Evolutionary conservation across 2,113 vertebrate genomes (phyloP).

Genomic region (Vulpes lagopus): DNA sequence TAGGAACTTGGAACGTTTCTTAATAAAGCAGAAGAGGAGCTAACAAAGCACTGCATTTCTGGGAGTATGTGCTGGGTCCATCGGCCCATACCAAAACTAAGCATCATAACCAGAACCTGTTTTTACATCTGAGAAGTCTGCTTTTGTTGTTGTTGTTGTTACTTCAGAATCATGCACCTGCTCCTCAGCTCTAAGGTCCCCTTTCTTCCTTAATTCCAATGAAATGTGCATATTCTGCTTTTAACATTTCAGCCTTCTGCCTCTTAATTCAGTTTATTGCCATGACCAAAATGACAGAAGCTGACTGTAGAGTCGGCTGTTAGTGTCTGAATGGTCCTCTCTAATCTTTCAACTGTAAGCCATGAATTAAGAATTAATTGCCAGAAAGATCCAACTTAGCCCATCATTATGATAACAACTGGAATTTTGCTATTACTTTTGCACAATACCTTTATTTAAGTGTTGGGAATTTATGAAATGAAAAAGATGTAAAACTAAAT

Average conservation of each 20-base stretch:
- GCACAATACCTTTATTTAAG: not conserved
- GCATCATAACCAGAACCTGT: not conserved
- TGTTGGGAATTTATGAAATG: conserved; percentile 4
- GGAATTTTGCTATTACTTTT: not conserved
- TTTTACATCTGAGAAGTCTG: not conserved
- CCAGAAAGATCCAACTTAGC: not conserved
- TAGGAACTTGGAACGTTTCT: conserved; percentile 89
- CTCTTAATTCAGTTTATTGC: not conserved
- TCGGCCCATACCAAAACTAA: fast-evolving
- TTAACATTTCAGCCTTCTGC: not conserved
- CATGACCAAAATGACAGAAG: not conserved
- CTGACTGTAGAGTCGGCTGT: not conserved
- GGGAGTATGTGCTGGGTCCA: too few species aligned
- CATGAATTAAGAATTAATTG: not conserved
- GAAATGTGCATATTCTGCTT: not conserved
- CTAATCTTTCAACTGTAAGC: not conserved
- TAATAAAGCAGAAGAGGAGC: not conserved
- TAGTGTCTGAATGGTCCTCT: not conserved
- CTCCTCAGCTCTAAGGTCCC: not conserved
- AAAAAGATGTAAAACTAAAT: not conserved
- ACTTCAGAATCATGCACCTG: not conserved
- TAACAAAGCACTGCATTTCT: not conserved
- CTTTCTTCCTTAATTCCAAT: not conserved
- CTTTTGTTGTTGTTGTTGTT: not conserved
- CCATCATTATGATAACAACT: not conserved